Evolutionary conservation across 2,888 invertebrate genomes (phyloP), one percentile per base, ranked within the genome.

Genomic region (Trachelus troglodyta): DNA sequence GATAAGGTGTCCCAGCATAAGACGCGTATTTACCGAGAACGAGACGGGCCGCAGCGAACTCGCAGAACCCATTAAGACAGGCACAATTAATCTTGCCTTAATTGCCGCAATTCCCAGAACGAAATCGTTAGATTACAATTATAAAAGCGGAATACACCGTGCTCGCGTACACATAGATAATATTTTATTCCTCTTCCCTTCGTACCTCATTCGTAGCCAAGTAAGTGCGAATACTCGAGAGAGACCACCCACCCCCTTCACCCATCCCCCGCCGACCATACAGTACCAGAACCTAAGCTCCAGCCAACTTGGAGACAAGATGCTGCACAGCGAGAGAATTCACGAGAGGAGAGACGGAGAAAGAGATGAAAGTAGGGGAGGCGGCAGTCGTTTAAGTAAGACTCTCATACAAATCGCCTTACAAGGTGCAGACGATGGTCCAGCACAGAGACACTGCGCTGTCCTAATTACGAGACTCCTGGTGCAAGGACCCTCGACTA

Each of bases 71-170:
- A 71, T 71, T 71, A 71, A 71, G 71, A 31, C 71, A 34, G 30
- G 30, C 71, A 71, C 71, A 71, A 71, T 71, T 71, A 71, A 34
- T 71, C 30, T 34, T 71, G 71, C 71, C 71, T 71, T 71, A 71
- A 71, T 34, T 71, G 71, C 71, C 71, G 71, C 71, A 34, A 71
- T 71, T 71, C 71, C 71, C 31, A 12, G 71, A 71, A 71, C 71
- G 71, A 71, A 71, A 71, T 71, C 71, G 71, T 71, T 71, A 71
- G 30, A 71, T 71, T 71, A 71, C 71, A 71, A 71, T 71, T 71
- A 71, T 71, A 71, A 71, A 71, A 34, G 31, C 71, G 31, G 30
- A 34, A 71, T 33, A 33, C 31, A 31, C 31, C 71, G 30, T 30
- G 71, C 71, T 34, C 9, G 71, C 71, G 71, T 34, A 71, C 31